Base-by-base conservation (phyloP, 2,888 invertebrate genomes). In the Drosophila nigritarsus region DNA sequence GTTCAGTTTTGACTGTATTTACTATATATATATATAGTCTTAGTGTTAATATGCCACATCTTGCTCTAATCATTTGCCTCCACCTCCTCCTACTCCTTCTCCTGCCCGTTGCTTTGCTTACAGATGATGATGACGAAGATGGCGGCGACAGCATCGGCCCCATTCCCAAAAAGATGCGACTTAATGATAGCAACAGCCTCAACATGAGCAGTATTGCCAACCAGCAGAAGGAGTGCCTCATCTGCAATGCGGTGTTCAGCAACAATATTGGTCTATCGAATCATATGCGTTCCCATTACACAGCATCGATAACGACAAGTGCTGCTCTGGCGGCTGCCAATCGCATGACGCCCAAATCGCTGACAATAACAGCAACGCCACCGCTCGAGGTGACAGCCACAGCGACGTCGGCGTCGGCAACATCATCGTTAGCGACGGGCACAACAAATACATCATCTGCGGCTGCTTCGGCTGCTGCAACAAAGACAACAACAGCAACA, bases 231-330 rank as follows among this genome's bases (percentile, higher is more conserved):
- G 92, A 93, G 71, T 93, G 93, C 45, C 90, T 91, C 45, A 90
- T 93, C 50, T 93, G 93, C 72, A 92, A 90, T 78, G 92, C 92
- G 4, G 90, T 92, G 7, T 93, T 93, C 65, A 92, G 90, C 78
- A 92, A 92, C 59, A 93, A 92, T 59, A 92, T 93, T 60, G 93
- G 92, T 0, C 78, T 93, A 0, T 92, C 93, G 32, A 93, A 93
- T 83, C 93, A 93, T 49, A 93, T 93, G 93, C 91, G 93, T 24
- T 91, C 92, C 1, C 93, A 93, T 75, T 91, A 90, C 38, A 83
- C 91, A 5, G 88, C 89, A n/a, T 88, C 89, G 20, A 86, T 74
- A 42, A 65, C 80, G 30, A 80, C 86, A 29, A 82, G 76, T 49
- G 83, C 81, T 0, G 78, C 82, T 0, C 27, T 83, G 50, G 78